Evolutionary conservation across 2,797 vertebrate genomes (phyloP).

Genomic region (Alauda arvensis): DNA sequence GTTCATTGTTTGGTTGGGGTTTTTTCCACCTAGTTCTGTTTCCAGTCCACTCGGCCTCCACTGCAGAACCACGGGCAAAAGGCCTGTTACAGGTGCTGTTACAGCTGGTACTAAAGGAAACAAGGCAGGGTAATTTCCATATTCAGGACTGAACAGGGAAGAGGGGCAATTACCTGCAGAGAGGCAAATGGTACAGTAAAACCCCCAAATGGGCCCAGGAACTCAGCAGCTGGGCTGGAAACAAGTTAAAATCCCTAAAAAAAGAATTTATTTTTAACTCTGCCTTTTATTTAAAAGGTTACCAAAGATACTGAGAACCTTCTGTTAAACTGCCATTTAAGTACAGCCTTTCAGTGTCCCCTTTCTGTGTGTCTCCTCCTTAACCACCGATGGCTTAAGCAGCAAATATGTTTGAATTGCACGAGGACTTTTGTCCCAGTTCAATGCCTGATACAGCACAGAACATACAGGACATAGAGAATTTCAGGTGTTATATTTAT

Average conservation of each 20-base stretch:
- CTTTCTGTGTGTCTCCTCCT: neutral
- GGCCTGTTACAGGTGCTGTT: neutral
- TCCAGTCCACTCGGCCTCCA: neutral
- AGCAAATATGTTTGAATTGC: neutral
- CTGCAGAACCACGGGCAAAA: neutral
- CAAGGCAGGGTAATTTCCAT: neutral
- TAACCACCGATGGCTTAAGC: neutral
- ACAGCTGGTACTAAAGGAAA: neutral
- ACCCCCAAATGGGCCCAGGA: neutral
- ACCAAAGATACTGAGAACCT: neutral
- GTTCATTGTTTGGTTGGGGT: neutral
- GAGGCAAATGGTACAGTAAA: neutral
- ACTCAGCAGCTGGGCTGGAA: neutral
- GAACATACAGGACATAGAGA: neutral
- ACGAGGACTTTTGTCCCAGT: neutral
- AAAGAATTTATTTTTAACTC: rapidly evolving
- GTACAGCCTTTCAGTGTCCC: neutral
- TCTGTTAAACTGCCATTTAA: neutral
- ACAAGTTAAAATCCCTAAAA: neutral
- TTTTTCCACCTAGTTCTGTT: neutral
- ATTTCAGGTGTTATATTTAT: neutral
- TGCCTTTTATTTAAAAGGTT: neutral
- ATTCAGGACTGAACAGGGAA: no score
- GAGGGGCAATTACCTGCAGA: neutral
- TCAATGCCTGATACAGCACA: neutral